Conservation (phyloP, 2,113 vertebrate genomes). For the Toxotes chatareus region DNA sequence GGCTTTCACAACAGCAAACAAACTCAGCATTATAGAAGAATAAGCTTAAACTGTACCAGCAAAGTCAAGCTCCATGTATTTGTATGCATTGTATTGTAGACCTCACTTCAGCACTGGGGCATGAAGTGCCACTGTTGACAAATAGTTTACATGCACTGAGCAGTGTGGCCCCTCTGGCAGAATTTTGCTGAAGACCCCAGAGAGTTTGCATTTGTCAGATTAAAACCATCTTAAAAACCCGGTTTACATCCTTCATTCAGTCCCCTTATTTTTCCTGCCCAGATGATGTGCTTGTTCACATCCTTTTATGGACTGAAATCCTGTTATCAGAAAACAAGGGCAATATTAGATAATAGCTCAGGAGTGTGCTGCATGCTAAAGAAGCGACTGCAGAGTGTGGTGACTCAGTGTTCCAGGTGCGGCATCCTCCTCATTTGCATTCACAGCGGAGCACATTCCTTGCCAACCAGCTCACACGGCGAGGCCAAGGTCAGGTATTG, state of each 20-base stretch:
- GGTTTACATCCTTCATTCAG: slow-evolving; percentile 19
- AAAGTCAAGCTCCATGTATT: slow-evolving; percentile 1
- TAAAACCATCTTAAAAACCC: slow-evolving; percentile 24
- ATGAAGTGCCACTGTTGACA: slow-evolving; percentile 32
- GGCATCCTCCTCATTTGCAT: slow-evolving; percentile 70
- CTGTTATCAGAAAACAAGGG: slow-evolving; percentile 62
- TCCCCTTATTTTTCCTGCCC: background rate
- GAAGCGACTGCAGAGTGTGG: slow-evolving; percentile 20
- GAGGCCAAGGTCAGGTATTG: slow-evolving; percentile 77
- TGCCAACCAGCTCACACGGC: slow-evolving; percentile 54
- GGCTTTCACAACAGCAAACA: background rate
- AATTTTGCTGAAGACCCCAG: slow-evolving; percentile 30
- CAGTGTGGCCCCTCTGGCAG: slow-evolving; percentile 24
- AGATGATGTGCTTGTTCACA: slow-evolving; percentile 32
- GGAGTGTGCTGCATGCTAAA: slow-evolving; percentile 58
- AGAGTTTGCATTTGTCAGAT: slow-evolving; percentile 25
- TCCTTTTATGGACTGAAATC: slow-evolving; percentile 47
- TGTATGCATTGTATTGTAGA: slow-evolving; percentile 14
- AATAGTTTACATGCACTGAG: slow-evolving; percentile 36
- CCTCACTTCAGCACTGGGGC: slow-evolving; percentile 23
- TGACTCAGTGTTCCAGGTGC: slow-evolving; percentile 57
- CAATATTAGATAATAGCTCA: slow-evolving; percentile 37
- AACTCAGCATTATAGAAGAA: background rate
- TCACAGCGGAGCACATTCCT: slow-evolving; percentile 55
- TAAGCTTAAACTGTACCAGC: background rate